phyloP scores from a whole-genome alignment of 2,113 vertebrate species.

The Trematocara unimaculatum region DNA sequence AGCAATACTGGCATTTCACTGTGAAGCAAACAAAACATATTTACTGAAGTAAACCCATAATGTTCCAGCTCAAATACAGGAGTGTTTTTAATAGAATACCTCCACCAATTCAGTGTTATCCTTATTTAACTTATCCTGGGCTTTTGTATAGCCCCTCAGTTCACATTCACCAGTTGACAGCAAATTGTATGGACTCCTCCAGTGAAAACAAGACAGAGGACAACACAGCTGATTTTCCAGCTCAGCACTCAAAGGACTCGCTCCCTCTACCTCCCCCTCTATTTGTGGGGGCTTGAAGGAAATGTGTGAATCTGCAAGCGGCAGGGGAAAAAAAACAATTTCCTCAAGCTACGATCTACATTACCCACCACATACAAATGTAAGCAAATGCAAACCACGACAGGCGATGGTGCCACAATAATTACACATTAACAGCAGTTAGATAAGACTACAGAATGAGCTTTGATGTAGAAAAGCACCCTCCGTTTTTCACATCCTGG shows the following conservation, averaged over 20 bases:
- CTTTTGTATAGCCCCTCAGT: neutral
- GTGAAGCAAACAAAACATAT: neutral
- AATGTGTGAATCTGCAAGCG: constrained; percentile 12
- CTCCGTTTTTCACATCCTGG: neutral
- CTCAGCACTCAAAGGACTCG: neutral
- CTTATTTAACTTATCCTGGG: neutral
- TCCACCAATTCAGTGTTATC: neutral
- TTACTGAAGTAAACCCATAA: neutral
- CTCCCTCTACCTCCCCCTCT: neutral
- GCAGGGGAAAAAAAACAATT: neutral
- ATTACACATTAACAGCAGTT: constrained; percentile 25
- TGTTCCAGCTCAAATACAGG: neutral
- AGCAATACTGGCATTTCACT: neutral
- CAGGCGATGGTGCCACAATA: neutral
- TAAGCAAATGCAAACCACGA: neutral
- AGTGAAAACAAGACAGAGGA: neutral
- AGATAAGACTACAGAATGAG: neutral
- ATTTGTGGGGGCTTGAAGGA: constrained; percentile 25
- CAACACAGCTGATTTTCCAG: neutral
- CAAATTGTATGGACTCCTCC: neutral
- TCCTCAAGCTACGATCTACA: neutral
- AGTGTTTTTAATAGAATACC: neutral
- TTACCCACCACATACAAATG: neutral
- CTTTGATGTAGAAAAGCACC: neutral
- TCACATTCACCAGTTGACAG: neutral